Percentiles rank a stretch among this genome's conserved stretches.
Conservation (phyloP, 1,140 invertebrate genomes). For the Zaprionus ornatus region DNA sequence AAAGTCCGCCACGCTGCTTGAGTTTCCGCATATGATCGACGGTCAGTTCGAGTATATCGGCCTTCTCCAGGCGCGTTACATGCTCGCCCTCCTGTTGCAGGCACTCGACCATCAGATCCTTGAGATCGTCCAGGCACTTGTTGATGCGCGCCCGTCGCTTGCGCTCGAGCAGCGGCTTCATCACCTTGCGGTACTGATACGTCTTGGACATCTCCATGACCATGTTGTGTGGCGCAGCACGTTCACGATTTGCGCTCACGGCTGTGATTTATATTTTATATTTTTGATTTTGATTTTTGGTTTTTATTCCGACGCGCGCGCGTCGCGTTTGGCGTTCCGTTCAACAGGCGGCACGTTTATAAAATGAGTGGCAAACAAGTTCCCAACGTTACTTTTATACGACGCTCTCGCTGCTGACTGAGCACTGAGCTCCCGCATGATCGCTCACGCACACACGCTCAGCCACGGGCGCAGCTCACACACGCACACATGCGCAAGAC, state of each 20-base stretch:
- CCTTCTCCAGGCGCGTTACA: constrained; percentile 95
- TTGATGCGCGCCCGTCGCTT: constrained; percentile 97
- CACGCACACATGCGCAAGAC: constrained; percentile 15
- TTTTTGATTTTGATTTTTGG: constrained; percentile 25
- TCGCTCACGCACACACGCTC: constrained; percentile 40
- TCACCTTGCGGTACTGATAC: constrained; percentile 96
- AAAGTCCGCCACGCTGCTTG: constrained; percentile 84
- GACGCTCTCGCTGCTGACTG: constrained; percentile 56
- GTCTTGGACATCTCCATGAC: constrained; percentile 88
- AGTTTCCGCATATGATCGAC: constrained; percentile 96
- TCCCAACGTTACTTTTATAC: constrained; percentile 77
- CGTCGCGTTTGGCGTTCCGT: constrained; percentile 63
- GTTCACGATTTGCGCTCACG: constrained; percentile 15
- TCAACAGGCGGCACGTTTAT: constrained; percentile 77
- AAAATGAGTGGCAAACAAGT: constrained; percentile 80
- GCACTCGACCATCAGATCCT: constrained; percentile 95
- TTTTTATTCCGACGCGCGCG: constrained; percentile 44
- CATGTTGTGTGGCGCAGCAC: constrained; percentile 56
- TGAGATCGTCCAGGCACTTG: constrained; percentile 96
- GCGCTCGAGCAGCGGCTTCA: constrained; percentile 98
- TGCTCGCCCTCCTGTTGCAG: constrained; percentile 95
- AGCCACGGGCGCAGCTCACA: constrained; percentile 14
- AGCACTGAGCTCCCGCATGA: constrained; percentile 69
- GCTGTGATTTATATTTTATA: constrained; percentile 9
- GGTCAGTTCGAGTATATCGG: constrained; percentile 98